Evolutionary conservation across 2,113 vertebrate genomes (phyloP).

Genomic region (Oncorhynchus clarkii): DNA sequence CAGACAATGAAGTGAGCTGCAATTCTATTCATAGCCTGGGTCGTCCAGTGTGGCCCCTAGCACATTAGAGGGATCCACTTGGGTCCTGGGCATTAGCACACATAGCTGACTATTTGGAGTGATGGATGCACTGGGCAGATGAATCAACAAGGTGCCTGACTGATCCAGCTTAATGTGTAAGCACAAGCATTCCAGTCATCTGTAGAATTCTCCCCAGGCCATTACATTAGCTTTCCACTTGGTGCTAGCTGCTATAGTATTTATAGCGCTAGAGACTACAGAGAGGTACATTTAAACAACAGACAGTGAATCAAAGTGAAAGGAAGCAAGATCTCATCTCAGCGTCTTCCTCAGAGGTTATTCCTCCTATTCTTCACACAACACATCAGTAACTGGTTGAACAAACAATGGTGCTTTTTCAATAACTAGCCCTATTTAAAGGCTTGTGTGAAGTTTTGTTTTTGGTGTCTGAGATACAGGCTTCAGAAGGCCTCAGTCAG

Average conservation of each 20-base stretch:
- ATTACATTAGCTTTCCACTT: constrained; percentile 67
- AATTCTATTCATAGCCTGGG: constrained; percentile 59
- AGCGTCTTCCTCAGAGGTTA: constrained; percentile 9
- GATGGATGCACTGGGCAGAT: constrained; percentile 50
- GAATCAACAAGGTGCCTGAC: constrained; percentile 68
- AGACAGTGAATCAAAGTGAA: constrained; percentile 21
- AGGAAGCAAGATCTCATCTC: neutral
- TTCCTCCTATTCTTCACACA: neutral
- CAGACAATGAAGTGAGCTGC: constrained; percentile 37
- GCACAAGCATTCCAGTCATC: constrained; percentile 47
- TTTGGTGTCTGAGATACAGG: constrained; percentile 12
- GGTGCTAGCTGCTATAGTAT: constrained; percentile 36
- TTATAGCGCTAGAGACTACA: constrained; percentile 45
- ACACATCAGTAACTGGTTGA: neutral
- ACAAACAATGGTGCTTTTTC: neutral
- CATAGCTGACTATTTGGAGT: constrained; percentile 24
- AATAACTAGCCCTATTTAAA: neutral
- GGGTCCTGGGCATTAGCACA: too few species aligned
- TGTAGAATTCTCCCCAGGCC: constrained; percentile 50
- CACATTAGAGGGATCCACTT: neutral
- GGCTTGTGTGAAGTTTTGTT: neutral
- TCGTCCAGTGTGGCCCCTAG: constrained; percentile 7
- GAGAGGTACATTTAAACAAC: constrained; percentile 24
- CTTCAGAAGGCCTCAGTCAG: neutral
- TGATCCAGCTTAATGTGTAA: constrained; percentile 56